Percentiles rank a stretch among this genome's conserved stretches.
Conservation (phyloP, 2,888 invertebrate species). For the Glyphotaelius pellucidus region DNA sequence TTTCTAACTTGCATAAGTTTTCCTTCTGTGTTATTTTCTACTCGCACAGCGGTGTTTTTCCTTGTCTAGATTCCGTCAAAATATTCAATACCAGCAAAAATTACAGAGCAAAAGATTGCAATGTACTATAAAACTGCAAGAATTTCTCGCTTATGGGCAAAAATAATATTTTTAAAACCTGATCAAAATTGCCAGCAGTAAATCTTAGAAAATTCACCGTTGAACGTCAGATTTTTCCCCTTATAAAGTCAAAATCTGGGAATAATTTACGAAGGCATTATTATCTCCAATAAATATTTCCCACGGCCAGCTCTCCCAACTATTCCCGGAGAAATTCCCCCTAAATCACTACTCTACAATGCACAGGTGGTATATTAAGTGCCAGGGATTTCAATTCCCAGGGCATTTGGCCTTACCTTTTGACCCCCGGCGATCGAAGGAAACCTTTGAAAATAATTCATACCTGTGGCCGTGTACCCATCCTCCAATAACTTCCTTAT, state of each 20-base stretch:
- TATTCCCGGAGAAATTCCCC: constrained; percentile 49
- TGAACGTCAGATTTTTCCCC: constrained; percentile 35
- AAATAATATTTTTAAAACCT: neutral
- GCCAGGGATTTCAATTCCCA: constrained; percentile 59
- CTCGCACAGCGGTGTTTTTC: too few relatives aligned
- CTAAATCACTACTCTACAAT: constrained; percentile 56
- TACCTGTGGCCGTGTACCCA: constrained; percentile 37
- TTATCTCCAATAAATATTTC: constrained; percentile 46
- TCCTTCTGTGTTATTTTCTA: too few relatives aligned
- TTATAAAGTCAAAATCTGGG: constrained; percentile 47
- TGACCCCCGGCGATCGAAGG: constrained; percentile 56
- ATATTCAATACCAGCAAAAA: neutral
- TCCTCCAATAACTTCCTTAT: constrained; percentile 46
- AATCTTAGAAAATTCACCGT: constrained; percentile 30
- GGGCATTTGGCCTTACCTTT: constrained; percentile 58
- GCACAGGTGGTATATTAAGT: constrained; percentile 62
- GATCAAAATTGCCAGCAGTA: constrained; percentile 35
- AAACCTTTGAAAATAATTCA: constrained; percentile 57
- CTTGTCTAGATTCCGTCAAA: too few relatives aligned
- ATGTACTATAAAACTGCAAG: neutral
- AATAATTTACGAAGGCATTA: constrained; percentile 46
- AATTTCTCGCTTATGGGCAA: neutral
- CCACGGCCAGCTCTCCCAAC: constrained; percentile 34
- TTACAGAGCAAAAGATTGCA: neutral
- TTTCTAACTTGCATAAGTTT: too few relatives aligned